Evolutionary conservation across 1,140 invertebrate genomes (phyloP), one percentile per base, ranked within the genome.

Genomic region (Drosophila athabasca): DNA sequence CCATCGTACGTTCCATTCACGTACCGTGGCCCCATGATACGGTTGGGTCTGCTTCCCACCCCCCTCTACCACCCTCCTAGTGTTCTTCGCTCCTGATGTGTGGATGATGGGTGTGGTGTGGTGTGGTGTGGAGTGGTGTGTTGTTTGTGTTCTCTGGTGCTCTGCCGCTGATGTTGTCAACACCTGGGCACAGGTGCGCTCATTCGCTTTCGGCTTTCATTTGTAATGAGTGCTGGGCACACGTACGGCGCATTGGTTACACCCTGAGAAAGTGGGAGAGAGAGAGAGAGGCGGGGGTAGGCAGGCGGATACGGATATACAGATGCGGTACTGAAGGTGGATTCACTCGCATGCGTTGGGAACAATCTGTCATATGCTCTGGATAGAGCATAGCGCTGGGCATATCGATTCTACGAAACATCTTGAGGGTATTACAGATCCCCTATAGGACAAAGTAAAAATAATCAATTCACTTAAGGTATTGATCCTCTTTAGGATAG

Each of bases 321-420:
- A 43, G 39, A 62, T 51, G 24, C 1, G 44, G 15, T 22, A 46
- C 26, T 22, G 19, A 9, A 13, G 31, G 31, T 8, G 31, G 35
- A 54, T 31, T n/a, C 52, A 13, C 9, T 29, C 64, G 39, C 29
- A 50, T 62, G 59, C 76, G 66, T 61, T 68, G 57, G 62, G 64
- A 53, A 80, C 79, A 84, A 84, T 87, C 81, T 87, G 82, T 84
- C 82, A 87, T 85, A 77, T 35, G 57, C 57, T 55, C 55, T 29
- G 29, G 22, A 17, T 31, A 73, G 68, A 22, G 69, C 7, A 55
- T 50, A 6, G 4, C 1, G 8, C 4, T 15, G 51, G 68, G 45
- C 48, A 73, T 62, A 8, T n/a, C 0, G 6, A 35, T 5, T 35
- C 35, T 2, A 15, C 1, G 15, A 13, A 39, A 13, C 35, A 5